A percentile compares a stretch with the other conserved stretches of the same genome.
These are phyloP conservation scores for Cerceris rybyensis DNA, from an alignment of 2,888 invertebrate genomes.

Conservation along the genomic window DNA sequence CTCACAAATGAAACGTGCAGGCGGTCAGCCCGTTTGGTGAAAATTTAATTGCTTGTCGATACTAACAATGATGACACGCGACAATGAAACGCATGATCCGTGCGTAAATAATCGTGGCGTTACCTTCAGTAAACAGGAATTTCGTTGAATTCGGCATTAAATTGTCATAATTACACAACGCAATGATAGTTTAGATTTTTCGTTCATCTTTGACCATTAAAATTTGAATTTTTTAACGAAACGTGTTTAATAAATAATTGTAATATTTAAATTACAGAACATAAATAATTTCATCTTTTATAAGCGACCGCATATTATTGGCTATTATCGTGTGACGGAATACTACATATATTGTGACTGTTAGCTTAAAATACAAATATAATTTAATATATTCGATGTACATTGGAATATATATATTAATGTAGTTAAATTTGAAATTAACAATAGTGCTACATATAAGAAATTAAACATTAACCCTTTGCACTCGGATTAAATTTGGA, in stretches of 20 bases:
- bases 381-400: too few species aligned
- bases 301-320: neutral
- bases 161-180: neutral
- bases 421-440: too few species aligned
- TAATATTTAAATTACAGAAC: neutral
- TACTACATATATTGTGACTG: too few species aligned
- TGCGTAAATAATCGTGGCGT: conserved; percentile 31
- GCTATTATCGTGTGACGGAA: neutral
- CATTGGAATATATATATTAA: too few species aligned
- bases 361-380: too few species aligned
- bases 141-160: neutral
- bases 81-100: conserved; percentile 22
- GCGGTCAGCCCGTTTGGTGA: neutral
- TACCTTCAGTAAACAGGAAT: neutral
- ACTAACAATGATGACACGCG: conserved; percentile 17
- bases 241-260: too few species aligned
- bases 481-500: too few species aligned
- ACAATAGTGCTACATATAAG: too few species aligned
- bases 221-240: too few species aligned
- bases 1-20: conserved; percentile 10
- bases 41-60: conserved; percentile 26
- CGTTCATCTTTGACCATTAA: too few species aligned
- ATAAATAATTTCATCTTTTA: neutral
- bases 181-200: too few species aligned
- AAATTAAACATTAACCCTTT: too few species aligned